Evolutionary conservation across 1,140 invertebrate genomes (phyloP), one percentile per base, ranked within the genome.

Genomic region (Theocolax elegans): DNA sequence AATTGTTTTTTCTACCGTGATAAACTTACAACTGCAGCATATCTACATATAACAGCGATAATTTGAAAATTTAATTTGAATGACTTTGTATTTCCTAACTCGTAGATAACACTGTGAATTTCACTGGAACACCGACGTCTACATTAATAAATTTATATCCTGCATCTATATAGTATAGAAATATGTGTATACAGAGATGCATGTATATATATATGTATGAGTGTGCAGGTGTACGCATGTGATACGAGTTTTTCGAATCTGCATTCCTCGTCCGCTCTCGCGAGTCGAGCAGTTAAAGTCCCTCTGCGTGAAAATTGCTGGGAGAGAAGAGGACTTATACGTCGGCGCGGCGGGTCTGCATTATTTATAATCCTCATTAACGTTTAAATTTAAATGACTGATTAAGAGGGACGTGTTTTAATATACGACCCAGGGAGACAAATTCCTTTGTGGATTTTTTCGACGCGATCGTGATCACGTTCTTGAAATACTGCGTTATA

Each of bases 301-400:
- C 25, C 3, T 4, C 4, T 17, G 19, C 40, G 51, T 44, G 15
- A 51, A 25, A 56, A 44, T 21, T 15, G 4, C 13, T 17, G n/a
- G 27, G n/a, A 23, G 3, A 15, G 19, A 38, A 44, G 31, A 17
- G 10, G 17, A 7, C 6, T 13, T 19, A 31, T 31, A 21, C 2
- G 4, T 9, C 7, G 1, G 38, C 19, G 42, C 19, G 3, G 10
- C 15, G 8, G n/a, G 4, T 29, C 56, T 60, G 66, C 66, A 60
- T 68, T 68, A 68, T 68, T 67, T 67, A 67, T 59, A 49, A 67
- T 48, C 35, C 58, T 62, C 67, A 46, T 68, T 68, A 68, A 62
- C 46, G 40, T 53, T 25, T 60, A 62, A 62, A 60, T 60, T 42
- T 19, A 53, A 68, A 62, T 29, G 67, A 42, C 42, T 68, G 58